phyloP scores from a whole-genome alignment of 2,888 invertebrate species.

The Ethmia dodecea region DNA sequence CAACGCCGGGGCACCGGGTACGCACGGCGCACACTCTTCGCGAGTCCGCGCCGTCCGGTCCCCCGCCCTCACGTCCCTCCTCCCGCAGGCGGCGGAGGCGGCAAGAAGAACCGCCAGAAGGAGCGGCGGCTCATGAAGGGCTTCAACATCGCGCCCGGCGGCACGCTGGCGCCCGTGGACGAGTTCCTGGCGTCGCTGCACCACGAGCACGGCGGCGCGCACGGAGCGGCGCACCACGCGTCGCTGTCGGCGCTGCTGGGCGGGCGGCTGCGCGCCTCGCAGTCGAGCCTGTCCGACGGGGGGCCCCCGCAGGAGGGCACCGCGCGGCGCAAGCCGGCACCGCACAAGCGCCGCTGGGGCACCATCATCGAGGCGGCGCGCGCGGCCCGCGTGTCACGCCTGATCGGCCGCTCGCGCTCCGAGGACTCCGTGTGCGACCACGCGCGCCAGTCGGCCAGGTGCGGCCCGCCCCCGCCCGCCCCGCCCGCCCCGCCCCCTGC shows the following conservation, averaged over 20 bases:
- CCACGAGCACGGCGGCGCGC: constrained; percentile 68
- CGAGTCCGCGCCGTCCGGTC: neutral
- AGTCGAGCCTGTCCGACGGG: constrained; percentile 63
- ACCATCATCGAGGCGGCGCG: constrained; percentile 93
- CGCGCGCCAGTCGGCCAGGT: constrained; percentile 76
- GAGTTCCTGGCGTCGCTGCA: constrained; percentile 87
- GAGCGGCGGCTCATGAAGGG: constrained; percentile 95
- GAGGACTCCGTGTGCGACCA: constrained; percentile 88
- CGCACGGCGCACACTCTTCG: constrained; percentile 11
- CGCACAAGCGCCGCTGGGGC: constrained; percentile 88
- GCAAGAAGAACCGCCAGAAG: constrained; percentile 95
- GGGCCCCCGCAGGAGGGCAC: constrained; percentile 25
- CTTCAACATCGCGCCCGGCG: constrained; percentile 90
- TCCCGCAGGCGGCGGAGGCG: constrained; percentile 84
- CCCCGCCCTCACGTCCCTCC: neutral
- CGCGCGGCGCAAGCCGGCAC: constrained; percentile 55
- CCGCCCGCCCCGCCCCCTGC: neutral
- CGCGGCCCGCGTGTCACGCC: constrained; percentile 86
- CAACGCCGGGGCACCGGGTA: constrained; percentile 87
- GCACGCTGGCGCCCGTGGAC: constrained; percentile 84
- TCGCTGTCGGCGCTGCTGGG: constrained; percentile 84
- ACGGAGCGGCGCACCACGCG: constrained; percentile 63
- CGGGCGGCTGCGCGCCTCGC: constrained; percentile 52
- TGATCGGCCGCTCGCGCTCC: constrained; percentile 86
- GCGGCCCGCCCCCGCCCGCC: constrained; percentile 24